Evolutionary conservation across 1,140 invertebrate genomes (phyloP), one percentile per base, ranked within the genome.

Genomic region (Drosophila pandora): DNA sequence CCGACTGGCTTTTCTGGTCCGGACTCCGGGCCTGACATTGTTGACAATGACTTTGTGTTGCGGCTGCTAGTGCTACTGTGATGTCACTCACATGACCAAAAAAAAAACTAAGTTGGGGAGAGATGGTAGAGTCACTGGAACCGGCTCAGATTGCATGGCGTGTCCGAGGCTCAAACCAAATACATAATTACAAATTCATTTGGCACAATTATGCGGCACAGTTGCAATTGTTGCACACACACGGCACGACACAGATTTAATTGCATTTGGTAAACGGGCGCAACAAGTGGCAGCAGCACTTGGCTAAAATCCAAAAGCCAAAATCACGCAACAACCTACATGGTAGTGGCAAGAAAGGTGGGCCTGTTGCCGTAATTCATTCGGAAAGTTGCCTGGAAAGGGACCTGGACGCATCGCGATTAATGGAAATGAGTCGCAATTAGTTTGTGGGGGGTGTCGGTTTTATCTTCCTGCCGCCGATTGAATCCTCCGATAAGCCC

Each of bases 141-240:
- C 57, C 67, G 56, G 68, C 70, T 73, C 59, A 63, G 52, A 79
- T 84, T 85, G 65, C 61, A 69, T 55, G 48, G 70, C 71, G 64
- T 75, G 71, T 45, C 70, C 48, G 47, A 50, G 58, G 55, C 37
- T 37, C 79, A 75, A 60, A 55, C 69, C 76, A 79, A 69, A 75
- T 80, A 71, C 71, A 88, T 87, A 87, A 88, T 88, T 88, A 88
- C 83, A 88, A 88, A 88, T 88, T 88, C 83, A 88, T 88, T 88
- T 88, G 83, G 83, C 79, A 88, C 83, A 88, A 88, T 88, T 88
- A 88, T 88, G 83, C 84, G 79, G 74, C 84, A 89, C 78, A 83
- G 75, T 67, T 81, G 81, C 82, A 65, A 65, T 76, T 69, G 63
- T 65, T 65, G 77, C 30, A 59, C 23, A 50, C 30, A 52, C 41